These are phyloP conservation scores for Bubalus kerabau DNA, from an alignment of 2,113 vertebrate genomes.

Conservation along the genomic window DNA sequence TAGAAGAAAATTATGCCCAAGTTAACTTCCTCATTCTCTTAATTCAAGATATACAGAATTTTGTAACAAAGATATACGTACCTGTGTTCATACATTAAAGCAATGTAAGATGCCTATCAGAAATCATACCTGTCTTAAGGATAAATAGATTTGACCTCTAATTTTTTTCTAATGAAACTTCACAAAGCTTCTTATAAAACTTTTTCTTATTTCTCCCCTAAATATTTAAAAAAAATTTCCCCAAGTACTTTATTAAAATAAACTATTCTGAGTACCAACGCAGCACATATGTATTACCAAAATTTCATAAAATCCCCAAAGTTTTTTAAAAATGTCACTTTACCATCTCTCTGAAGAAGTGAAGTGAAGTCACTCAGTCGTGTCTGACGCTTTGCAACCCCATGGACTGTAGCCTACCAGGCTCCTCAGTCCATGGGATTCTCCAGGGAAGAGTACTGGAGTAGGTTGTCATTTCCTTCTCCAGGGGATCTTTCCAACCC, in stretches of 20 bases:
- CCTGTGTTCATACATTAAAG: background rate
- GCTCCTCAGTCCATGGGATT: no score
- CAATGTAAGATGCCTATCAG: background rate
- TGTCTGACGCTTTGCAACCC: no score
- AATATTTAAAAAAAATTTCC: background rate
- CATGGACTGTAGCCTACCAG: no score
- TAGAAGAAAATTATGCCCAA: constrained; percentile 17
- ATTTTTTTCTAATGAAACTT: constrained; percentile 12
- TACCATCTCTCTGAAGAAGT: background rate
- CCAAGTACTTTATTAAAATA: background rate
- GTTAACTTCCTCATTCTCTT: background rate
- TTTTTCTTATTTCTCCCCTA: background rate
- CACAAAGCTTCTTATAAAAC: background rate
- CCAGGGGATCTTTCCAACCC: no score
- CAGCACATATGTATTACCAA: background rate
- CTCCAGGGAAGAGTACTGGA: no score
- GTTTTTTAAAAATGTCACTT: background rate
- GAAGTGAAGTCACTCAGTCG: no score
- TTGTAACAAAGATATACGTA: background rate
- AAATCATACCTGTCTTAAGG: background rate
- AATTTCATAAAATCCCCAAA: background rate
- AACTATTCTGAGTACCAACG: background rate
- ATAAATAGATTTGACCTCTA: background rate
- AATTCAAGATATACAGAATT: background rate
- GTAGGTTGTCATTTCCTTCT: no score